Conservation (phyloP, 1,140 invertebrate species). For the Stegodyphus mimosarum region DNA sequence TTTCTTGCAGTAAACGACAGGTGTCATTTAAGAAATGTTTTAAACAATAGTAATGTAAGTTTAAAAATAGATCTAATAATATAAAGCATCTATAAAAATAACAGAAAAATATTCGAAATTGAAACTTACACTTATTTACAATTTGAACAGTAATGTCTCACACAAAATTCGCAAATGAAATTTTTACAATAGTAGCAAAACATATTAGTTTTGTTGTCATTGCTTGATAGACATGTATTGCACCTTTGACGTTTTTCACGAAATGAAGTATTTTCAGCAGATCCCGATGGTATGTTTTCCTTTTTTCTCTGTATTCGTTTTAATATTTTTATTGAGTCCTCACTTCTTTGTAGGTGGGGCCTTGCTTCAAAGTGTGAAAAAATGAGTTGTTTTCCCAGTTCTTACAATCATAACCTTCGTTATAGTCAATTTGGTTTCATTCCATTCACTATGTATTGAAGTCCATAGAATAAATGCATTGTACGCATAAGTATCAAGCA, state of each 20-base stretch:
- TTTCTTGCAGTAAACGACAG: background rate
- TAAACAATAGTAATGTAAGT: background rate
- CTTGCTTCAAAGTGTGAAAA: background rate
- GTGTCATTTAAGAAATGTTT: background rate
- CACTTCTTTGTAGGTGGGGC: background rate
- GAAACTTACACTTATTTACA: constrained; percentile 1
- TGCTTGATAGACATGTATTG: constrained; percentile 8
- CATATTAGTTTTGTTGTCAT: constrained; percentile 4
- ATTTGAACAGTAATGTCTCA: constrained; percentile 63
- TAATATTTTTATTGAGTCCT: background rate
- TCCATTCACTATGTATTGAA: background rate
- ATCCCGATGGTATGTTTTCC: constrained; percentile 7
- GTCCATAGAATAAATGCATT: background rate
- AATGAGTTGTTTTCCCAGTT: background rate
- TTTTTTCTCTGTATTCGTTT: background rate
- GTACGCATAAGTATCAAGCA: background rate
- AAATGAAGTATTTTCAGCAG: constrained; percentile 22
- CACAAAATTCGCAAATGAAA: background rate
- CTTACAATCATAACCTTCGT: background rate
- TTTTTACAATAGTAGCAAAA: background rate
- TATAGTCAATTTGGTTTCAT: background rate
- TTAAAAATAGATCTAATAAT: background rate
- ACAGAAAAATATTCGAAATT: constrained; percentile 1
- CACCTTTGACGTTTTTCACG: constrained; percentile 2
- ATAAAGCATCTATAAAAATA: constrained; percentile 5